Evolutionary conservation across 2,888 invertebrate genomes (phyloP).

Genomic region (Lepidochrysops patricia): DNA sequence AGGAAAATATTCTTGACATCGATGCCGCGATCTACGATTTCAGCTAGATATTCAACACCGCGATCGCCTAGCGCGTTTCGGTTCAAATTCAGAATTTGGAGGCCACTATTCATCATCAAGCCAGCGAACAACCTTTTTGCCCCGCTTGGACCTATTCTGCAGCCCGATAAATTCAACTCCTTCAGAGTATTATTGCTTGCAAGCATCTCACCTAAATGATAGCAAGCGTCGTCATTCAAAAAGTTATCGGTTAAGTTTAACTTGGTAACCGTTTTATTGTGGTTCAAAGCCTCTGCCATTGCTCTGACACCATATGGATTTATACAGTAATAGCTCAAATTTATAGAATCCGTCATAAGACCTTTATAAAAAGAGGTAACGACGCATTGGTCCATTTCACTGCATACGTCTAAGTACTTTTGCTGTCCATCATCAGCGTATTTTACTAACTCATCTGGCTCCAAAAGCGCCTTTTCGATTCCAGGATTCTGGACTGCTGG

Average conservation of each 20-base stretch:
- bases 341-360: constrained; percentile 37
- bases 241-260: constrained; percentile 50
- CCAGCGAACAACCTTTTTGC: constrained; percentile 31
- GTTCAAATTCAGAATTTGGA: constrained; percentile 38
- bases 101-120: constrained; percentile 33
- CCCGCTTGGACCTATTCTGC: constrained; percentile 45
- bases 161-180: constrained; percentile 47
- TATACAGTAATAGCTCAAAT: constrained; percentile 51
- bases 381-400: constrained; percentile 44
- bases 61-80: constrained; percentile 40
- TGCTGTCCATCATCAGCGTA: constrained; percentile 53
- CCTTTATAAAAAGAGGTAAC: constrained; percentile 38
- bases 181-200: constrained; percentile 34
- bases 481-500: constrained; percentile 54
- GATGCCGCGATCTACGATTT: constrained; percentile 34
- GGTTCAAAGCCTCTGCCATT: constrained; percentile 43
- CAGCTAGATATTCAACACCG: constrained; percentile 36
- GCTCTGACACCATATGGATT: constrained; percentile 44
- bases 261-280: constrained; percentile 39
- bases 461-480: constrained; percentile 39
- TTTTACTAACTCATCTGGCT: constrained; percentile 29
- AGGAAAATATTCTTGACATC: constrained; percentile 37
- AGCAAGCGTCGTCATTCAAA: constrained; percentile 46
- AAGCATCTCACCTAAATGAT: constrained; percentile 50
- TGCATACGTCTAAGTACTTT: constrained; percentile 43